These are phyloP conservation scores for Saturnia japonica DNA, from an alignment of 2,888 invertebrate genomes.

Conservation along the genomic window DNA sequence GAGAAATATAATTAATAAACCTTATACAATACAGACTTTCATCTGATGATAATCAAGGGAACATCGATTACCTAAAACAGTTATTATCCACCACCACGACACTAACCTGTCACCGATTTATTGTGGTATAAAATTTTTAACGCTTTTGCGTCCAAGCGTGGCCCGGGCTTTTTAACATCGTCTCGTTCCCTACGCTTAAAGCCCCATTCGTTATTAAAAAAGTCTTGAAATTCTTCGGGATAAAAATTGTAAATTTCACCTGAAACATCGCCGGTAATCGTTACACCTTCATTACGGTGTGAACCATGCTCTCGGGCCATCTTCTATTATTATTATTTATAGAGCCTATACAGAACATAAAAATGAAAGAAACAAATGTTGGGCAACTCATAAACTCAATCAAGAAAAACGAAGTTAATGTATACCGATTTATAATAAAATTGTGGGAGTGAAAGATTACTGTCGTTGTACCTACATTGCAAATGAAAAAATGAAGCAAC, in stretches of 20 bases:
- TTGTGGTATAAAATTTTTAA: conserved; percentile 77
- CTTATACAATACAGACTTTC: conserved; percentile 49
- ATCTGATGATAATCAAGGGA: conserved; percentile 50
- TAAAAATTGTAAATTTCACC: conserved; percentile 77
- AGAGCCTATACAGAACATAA: conserved; percentile 51
- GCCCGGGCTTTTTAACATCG: conserved; percentile 97
- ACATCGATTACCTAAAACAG: conserved; percentile 68
- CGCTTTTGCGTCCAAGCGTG: conserved; percentile 87
- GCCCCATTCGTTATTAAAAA: conserved; percentile 86
- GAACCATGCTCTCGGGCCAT: conserved; percentile 43
- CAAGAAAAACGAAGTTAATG: conserved; percentile 44
- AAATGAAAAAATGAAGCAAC: conserved; percentile 64
- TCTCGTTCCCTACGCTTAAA: conserved; percentile 94
- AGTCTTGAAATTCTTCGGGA: conserved; percentile 81
- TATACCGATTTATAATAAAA: conserved; percentile 39
- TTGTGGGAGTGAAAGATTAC: conserved; percentile 53
- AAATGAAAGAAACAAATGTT: conserved; percentile 43
- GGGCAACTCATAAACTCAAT: conserved; percentile 48
- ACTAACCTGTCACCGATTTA: conserved; percentile 81
- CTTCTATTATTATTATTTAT: conserved; percentile 36
- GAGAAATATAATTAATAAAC: conserved; percentile 41
- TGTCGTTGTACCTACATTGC: conserved; percentile 58
- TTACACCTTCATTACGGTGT: conserved; percentile 58
- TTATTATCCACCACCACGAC: conserved; percentile 70
- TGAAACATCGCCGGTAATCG: conserved; percentile 76